Evolutionary conservation across 2,797 vertebrate genomes (phyloP).

Genomic region (Uromys caudimaculatus): DNA sequence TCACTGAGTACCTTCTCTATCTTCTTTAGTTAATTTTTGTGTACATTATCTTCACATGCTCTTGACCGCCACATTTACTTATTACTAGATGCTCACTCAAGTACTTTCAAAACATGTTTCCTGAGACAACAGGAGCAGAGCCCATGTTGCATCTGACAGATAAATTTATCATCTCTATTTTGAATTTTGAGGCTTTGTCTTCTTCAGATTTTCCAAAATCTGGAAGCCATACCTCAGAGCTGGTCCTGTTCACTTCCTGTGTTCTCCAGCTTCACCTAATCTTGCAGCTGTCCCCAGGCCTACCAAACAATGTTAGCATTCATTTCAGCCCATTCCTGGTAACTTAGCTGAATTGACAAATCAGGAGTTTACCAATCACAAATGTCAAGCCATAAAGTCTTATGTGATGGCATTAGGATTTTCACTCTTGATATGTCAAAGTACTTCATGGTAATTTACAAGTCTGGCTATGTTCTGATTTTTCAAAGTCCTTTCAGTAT

Average conservation of each 20-base stretch:
- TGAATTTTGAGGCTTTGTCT: slow-evolving; percentile 19
- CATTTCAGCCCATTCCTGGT: background rate
- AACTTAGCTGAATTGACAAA: background rate
- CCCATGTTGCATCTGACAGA: background rate
- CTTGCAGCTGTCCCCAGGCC: background rate
- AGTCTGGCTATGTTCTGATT: background rate
- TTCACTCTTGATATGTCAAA: slow-evolving; percentile 11
- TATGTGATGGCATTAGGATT: background rate
- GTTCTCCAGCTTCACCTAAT: background rate
- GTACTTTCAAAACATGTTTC: background rate
- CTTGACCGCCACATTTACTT: background rate
- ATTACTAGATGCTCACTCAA: background rate
- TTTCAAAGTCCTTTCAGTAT: slow-evolving; percentile 9
- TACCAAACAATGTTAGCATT: background rate
- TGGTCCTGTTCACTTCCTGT: slow-evolving; percentile 2
- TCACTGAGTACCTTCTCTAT: background rate
- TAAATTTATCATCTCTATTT: background rate
- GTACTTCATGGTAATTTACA: background rate
- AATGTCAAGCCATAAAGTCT: slow-evolving; percentile 1
- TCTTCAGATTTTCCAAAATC: background rate
- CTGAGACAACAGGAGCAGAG: background rate
- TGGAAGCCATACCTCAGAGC: background rate
- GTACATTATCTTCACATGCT: background rate
- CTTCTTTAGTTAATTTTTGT: background rate
- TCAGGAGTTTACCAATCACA: slow-evolving; percentile 24